A percentile compares a stretch with the other conserved stretches of the same genome.
These are phyloP conservation scores for Protonemura montana DNA, from an alignment of 2,888 invertebrate species.

Conservation along the genomic window DNA sequence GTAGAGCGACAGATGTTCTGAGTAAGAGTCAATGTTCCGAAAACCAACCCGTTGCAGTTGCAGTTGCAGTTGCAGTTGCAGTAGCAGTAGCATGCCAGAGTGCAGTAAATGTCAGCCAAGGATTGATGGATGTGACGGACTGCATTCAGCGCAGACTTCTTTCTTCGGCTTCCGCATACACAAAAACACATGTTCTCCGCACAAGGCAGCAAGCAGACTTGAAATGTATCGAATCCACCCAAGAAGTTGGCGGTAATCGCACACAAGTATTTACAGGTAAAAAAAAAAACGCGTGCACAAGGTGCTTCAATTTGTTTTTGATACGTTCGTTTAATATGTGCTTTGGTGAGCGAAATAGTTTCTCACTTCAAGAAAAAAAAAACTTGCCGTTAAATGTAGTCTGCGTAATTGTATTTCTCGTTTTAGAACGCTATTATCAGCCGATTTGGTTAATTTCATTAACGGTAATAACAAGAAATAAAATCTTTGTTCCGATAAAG, in stretches of 20 bases:
- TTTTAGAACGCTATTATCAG: neutral
- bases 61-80: neutral
- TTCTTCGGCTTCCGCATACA: neutral
- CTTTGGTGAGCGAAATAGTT: neutral
- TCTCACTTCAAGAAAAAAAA: neutral
- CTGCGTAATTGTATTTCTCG: neutral
- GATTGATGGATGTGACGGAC: slow-evolving; percentile 38
- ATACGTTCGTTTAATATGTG: neutral
- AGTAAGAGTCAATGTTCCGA: neutral
- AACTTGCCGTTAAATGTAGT: neutral
- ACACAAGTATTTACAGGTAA: neutral
- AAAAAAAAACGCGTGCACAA: neutral
- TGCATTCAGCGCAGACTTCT: slow-evolving; percentile 18
- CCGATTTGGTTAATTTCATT: neutral
- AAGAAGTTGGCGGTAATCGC: neutral
- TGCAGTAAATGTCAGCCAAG: neutral
- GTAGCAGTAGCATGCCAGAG: neutral
- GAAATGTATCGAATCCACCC: neutral
- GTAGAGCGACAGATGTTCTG: neutral
- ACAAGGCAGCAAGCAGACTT: neutral
- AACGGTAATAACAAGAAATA: neutral
- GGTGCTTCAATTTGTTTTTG: neutral
- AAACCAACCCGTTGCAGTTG: neutral
- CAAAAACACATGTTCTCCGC: slow-evolving; percentile 33
- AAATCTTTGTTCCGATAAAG: neutral